Conservation (phyloP, 2,888 invertebrate genomes). For the Rhodophaea formosa region DNA sequence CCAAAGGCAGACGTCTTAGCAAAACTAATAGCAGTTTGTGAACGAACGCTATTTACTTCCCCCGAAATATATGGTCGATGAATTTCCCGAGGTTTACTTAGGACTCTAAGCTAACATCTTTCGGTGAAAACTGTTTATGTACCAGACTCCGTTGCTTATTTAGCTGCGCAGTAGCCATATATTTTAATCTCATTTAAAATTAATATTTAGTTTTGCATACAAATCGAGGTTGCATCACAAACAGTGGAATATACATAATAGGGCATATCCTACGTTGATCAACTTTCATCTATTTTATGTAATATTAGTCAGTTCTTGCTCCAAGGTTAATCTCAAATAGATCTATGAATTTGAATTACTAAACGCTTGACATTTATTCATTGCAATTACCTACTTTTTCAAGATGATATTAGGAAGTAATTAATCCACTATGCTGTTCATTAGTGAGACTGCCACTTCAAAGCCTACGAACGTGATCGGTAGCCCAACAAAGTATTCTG, state of each 20-base stretch:
- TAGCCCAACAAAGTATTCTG: no score
- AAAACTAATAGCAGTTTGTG: conserved; percentile 39
- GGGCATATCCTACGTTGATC: background rate
- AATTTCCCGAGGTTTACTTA: conserved; percentile 28
- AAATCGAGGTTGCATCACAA: conserved; percentile 7
- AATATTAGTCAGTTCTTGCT: background rate
- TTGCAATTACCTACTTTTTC: no score
- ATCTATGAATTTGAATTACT: no score
- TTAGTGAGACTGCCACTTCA: no score
- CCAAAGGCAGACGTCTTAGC: conserved; percentile 44
- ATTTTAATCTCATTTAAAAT: conserved; percentile 11
- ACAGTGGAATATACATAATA: background rate
- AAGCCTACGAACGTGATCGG: no score
- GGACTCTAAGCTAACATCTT: conserved; percentile 53
- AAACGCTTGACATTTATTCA: no score
- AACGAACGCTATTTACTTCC: conserved; percentile 23
- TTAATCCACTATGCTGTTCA: no score
- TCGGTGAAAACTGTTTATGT: conserved; percentile 25
- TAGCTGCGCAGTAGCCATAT: conserved; percentile 1
- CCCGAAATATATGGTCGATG: conserved; percentile 8
- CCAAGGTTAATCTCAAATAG: no score
- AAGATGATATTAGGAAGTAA: no score
- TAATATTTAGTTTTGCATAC: conserved; percentile 15
- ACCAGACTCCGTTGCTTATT: conserved; percentile 1
- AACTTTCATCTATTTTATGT: conserved; percentile 4